Conservation (phyloP, 2,888 invertebrate species). For the Crossocerus cetratus region DNA sequence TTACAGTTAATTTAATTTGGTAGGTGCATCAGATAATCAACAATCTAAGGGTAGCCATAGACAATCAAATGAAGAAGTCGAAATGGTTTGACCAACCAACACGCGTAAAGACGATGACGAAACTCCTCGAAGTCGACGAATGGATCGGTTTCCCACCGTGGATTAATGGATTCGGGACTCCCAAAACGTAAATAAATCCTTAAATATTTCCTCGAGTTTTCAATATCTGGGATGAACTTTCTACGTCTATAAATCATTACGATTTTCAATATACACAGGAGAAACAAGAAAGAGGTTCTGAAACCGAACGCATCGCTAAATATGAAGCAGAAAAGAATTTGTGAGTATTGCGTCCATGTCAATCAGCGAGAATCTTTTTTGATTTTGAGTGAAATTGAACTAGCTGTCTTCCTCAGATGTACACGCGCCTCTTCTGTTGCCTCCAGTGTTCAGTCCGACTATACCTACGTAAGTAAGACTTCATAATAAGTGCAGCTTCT, state of each 20-base stretch:
- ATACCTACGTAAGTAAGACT: slow-evolving; percentile 9
- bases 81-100: not conserved
- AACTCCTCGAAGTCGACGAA: not conserved
- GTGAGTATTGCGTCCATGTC: too few relatives aligned
- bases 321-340: too few relatives aligned
- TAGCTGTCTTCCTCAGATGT: not conserved
- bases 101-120: not conserved
- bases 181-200: too few relatives aligned
- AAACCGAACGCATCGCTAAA: too few relatives aligned
- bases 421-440: not conserved
- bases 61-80: not conserved
- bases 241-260: too few relatives aligned
- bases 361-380: not conserved
- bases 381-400: not conserved
- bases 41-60: not conserved
- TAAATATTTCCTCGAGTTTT: too few relatives aligned
- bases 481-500: not conserved
- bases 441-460: not conserved
- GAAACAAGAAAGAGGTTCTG: too few relatives aligned
- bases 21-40: not conserved
- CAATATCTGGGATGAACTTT: too few relatives aligned
- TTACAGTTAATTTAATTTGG: not conserved
- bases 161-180: not conserved
- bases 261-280: too few relatives aligned
- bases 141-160: not conserved